Evolutionary conservation across 37 sponge, comb jelly and placozoan species (phyloP), one percentile per base, ranked within the genome.

Genomic region (Crambe crambe): DNA sequence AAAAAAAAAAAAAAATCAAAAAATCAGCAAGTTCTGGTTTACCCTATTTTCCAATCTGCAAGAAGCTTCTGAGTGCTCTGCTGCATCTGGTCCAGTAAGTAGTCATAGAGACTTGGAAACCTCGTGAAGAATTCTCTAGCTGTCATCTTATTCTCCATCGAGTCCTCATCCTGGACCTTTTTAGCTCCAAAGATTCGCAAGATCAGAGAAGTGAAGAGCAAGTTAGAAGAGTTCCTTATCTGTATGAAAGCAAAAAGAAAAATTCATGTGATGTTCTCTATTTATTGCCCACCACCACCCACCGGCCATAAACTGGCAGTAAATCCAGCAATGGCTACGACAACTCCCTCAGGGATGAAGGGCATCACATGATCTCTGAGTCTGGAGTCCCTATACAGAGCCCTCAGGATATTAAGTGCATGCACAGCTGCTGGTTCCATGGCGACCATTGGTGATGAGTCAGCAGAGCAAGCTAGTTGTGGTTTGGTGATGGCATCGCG

Each of bases 121-220:
- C 87, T 85, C 0, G 94, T 70, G 63, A 96, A 96, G 80, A 96
- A 93, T 38, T 90, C 80, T 23, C 69, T 69, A 35, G 87, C 69
- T 12, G 88, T 87, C 83, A 93, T 86, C 65, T 91, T 90, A 69
- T 96, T 96, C 70, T 92, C 82, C 77, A 74, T 82, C 15, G 93
- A 77, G 58, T 89, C 87, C 51, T 89, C 90, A 70, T 92, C 91
- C 56, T 77, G 70, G 22, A 83, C 87, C 37, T 70, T 47, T 71
- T 89, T 96, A 17, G 90, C 96, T 31, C 96, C 96, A 87, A 96
- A 96, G 21, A 96, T 77, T 37, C 96, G 61, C 35, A 74, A 27
- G 1, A 88, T 56, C 40, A 96, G 43, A 21, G 94, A 79, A 81
- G 84, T 89, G 64, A 92, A 87, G 17, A 96, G 76, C 82, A 96